Percentiles rank a stretch among this genome's conserved stretches.
Conservation (phyloP, 2,797 vertebrate genomes). For the Danio tinwini region DNA sequence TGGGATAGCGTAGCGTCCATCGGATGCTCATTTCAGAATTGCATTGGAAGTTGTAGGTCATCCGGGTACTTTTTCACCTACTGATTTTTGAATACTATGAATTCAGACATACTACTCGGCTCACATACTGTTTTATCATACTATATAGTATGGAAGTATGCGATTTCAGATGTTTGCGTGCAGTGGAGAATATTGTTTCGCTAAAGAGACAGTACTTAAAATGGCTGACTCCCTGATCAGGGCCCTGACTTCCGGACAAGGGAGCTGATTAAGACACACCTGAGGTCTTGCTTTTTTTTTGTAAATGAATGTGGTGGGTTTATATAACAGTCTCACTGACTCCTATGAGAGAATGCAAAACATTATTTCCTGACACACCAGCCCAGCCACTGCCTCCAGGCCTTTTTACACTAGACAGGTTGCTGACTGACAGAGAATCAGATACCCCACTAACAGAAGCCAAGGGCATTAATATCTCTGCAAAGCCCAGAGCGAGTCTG, state of each 20-base stretch:
- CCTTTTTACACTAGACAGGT: not conserved
- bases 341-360: not conserved
- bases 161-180: too few relatives aligned
- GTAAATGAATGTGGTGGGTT: not conserved
- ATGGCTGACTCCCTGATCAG: not conserved
- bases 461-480: slow-evolving; percentile 65
- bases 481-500: slow-evolving; percentile 9
- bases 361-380: not conserved
- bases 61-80: too few relatives aligned
- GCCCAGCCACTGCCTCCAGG: not conserved
- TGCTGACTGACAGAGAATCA: slow-evolving; percentile 70
- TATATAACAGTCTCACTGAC: not conserved
- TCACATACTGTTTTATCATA: too few relatives aligned
- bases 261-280: not conserved
- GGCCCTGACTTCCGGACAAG: not conserved
- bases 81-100: too few relatives aligned
- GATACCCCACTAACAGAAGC: slow-evolving; percentile 62
- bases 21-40: too few relatives aligned
- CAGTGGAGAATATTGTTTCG: too few relatives aligned
- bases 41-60: too few relatives aligned
- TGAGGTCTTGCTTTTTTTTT: not conserved
- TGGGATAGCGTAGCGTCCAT: too few relatives aligned
- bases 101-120: too few relatives aligned
- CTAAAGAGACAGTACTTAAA: not conserved
- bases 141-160: too few relatives aligned